Percentiles rank a stretch among this genome's conserved stretches.
phyloP scores from a whole-genome alignment of 2,113 vertebrate genomes.

The Thalassarche chlororhynchos region DNA sequence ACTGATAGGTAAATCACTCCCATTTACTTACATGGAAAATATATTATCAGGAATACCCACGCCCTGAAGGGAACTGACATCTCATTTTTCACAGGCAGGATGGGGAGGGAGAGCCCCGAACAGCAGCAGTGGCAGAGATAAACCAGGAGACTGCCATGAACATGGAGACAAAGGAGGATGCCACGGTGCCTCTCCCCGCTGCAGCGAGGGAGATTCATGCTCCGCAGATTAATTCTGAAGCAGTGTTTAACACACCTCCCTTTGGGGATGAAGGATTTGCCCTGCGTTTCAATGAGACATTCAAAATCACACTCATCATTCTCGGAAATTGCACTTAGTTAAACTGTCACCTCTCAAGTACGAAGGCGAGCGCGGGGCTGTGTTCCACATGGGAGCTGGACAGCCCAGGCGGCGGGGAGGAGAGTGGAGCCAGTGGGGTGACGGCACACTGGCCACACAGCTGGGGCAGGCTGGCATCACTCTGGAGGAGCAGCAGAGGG shows the following conservation, averaged over 20 bases:
- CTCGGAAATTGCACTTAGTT: neutral
- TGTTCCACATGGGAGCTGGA: accelerated
- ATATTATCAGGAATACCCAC: neutral
- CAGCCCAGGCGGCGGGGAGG: accelerated
- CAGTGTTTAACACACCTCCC: neutral
- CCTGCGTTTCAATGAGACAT: constrained; percentile 23
- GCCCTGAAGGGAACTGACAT: neutral
- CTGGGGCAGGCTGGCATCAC: neutral
- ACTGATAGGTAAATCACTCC: neutral
- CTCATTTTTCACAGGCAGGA: neutral
- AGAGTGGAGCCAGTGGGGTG: accelerated
- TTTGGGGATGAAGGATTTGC: constrained; percentile 32
- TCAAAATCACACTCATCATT: constrained; percentile 11
- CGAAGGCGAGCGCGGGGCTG: neutral
- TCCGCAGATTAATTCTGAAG: constrained; percentile 14
- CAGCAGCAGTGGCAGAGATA: neutral
- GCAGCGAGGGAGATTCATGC: neutral
- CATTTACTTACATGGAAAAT: neutral
- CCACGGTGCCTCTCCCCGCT: neutral
- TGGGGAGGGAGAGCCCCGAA: neutral
- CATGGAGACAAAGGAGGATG: neutral
- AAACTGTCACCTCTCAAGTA: neutral
- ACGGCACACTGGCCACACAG: accelerated
- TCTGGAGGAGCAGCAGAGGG: neutral
- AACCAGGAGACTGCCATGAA: neutral